Conservation (phyloP, 1,140 invertebrate genomes). For the Ceratosolen fusciceps region DNA sequence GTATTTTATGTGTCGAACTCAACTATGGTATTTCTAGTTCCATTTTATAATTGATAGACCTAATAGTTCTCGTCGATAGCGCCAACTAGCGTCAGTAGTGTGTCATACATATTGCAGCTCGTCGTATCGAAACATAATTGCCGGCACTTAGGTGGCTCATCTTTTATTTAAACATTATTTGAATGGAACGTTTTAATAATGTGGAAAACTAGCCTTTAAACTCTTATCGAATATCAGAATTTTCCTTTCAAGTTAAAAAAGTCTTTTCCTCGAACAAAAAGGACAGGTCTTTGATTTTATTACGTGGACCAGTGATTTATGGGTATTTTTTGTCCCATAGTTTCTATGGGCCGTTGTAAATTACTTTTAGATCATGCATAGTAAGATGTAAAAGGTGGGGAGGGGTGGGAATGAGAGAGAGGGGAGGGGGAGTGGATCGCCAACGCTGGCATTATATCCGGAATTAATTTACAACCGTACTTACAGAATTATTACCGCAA, state of each 20-base stretch:
- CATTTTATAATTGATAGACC: no score
- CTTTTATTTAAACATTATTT: background rate
- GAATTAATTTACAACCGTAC: slow-evolving; percentile 38
- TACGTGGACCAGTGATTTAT: background rate
- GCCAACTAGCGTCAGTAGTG: no score
- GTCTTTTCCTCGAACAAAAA: background rate
- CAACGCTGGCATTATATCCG: background rate
- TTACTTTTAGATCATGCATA: slow-evolving; percentile 16
- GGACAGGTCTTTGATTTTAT: background rate
- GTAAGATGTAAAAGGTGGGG: slow-evolving; percentile 31
- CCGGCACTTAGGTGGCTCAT: no score
- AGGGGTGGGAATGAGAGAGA: no score
- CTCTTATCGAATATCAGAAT: background rate
- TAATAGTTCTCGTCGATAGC: no score
- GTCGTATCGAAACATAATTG: no score
- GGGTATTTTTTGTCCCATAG: slow-evolving; percentile 4
- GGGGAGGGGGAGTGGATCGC: slow-evolving; percentile 1
- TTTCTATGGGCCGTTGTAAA: slow-evolving; percentile 16
- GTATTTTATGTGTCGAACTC: no score
- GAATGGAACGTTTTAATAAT: background rate
- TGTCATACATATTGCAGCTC: no score
- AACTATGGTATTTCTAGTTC: no score
- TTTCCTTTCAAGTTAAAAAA: background rate
- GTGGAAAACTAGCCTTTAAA: background rate
- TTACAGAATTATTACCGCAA: slow-evolving; percentile 26